These are phyloP conservation scores for Spodoptera littoralis DNA, from an alignment of 2,888 invertebrate genomes.

Conservation along the genomic window DNA sequence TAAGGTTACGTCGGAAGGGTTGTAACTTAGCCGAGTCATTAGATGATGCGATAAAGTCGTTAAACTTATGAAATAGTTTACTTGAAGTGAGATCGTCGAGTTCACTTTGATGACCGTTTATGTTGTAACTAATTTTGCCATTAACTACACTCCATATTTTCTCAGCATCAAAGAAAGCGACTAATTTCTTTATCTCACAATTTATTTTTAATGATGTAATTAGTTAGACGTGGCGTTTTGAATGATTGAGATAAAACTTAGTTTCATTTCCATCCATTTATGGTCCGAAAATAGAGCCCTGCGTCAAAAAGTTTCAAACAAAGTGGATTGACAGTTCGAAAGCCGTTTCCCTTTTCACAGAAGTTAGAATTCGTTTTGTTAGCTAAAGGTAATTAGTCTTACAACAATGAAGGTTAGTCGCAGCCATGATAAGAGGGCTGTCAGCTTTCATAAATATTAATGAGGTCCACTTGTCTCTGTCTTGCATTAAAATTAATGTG, in stretches of 20 bases:
- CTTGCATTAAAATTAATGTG: slow-evolving; percentile 83
- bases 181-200: slow-evolving; percentile 6
- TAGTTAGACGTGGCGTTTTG: slow-evolving; percentile 21
- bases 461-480: slow-evolving; percentile 74
- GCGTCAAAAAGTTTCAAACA: slow-evolving; percentile 27
- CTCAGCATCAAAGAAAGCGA: slow-evolving; percentile 30
- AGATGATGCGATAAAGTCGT: slow-evolving; percentile 40
- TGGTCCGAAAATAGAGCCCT: slow-evolving; percentile 17
- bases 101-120: slow-evolving; percentile 43
- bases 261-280: slow-evolving; percentile 21
- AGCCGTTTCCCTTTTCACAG: slow-evolving; percentile 44
- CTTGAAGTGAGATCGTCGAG: slow-evolving; percentile 20
- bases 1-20: slow-evolving; percentile 44
- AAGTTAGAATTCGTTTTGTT: slow-evolving; percentile 45
- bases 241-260: slow-evolving; percentile 32
- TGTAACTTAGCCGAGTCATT: slow-evolving; percentile 40
- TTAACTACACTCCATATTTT: slow-evolving; percentile 17
- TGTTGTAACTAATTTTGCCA: slow-evolving; percentile 24
- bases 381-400: slow-evolving; percentile 54
- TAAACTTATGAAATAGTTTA: slow-evolving; percentile 27
- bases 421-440: slow-evolving; percentile 55
- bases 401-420: slow-evolving; percentile 52
- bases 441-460: slow-evolving; percentile 80
- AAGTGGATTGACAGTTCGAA: slow-evolving; percentile 25
- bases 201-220: slow-evolving; percentile 17